Evolutionary conservation across 2,888 invertebrate species (phyloP).

Genomic region (Amphipoea lucens): DNA sequence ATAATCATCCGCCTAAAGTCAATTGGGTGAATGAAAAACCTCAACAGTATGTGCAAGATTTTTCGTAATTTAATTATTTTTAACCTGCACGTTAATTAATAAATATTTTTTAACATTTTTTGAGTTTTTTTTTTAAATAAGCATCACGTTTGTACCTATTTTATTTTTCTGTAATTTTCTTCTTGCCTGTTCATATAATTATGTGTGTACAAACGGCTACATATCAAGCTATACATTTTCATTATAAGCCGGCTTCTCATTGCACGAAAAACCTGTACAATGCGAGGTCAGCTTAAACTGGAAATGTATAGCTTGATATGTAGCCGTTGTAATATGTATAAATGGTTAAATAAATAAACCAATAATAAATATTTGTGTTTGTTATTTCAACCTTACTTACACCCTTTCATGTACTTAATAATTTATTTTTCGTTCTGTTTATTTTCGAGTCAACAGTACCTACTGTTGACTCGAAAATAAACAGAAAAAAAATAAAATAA

Average conservation of each 20-base stretch:
- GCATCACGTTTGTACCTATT: too few relatives aligned
- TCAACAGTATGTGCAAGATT: background rate
- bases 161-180: too few relatives aligned
- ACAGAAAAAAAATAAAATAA: too few relatives aligned
- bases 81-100: background rate
- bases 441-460: background rate
- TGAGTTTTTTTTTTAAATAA: too few relatives aligned
- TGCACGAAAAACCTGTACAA: background rate
- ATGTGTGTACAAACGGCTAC: too few relatives aligned
- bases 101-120: background rate
- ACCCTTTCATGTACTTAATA: background rate
- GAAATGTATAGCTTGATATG: background rate
- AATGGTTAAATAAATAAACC: background rate
- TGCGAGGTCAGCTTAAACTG: background rate
- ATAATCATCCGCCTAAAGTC: slow-evolving; percentile 25
- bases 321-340: background rate
- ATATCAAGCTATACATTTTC: background rate
- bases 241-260: background rate
- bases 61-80: background rate
- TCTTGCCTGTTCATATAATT: too few relatives aligned
- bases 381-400: background rate
- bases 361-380: background rate
- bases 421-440: background rate
- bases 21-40: slow-evolving; percentile 26
- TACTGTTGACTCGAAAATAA: too few relatives aligned